A percentile compares a stretch with the other conserved stretches of the same genome.
phyloP scores from a whole-genome alignment of 1,140 invertebrate genomes.

The Aphis craccivora region DNA sequence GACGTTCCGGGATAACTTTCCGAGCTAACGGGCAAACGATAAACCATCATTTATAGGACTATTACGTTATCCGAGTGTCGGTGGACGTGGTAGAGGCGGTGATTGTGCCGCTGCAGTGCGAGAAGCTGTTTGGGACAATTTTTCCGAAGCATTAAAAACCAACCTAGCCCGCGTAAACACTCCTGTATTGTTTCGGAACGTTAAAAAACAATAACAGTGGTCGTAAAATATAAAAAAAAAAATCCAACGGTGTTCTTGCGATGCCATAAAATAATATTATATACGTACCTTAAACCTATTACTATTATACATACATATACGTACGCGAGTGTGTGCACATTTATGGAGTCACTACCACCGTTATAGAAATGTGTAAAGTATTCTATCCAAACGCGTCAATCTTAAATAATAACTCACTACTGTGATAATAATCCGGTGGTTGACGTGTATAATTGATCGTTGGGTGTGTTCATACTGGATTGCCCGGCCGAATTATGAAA shows the following conservation, averaged over 20 bases:
- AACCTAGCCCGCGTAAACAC: slow-evolving; percentile 36
- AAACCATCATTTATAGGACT: slow-evolving; percentile 43
- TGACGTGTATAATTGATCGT: not conserved
- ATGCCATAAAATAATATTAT: slow-evolving; percentile 26
- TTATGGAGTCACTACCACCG: not conserved
- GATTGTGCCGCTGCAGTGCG: not conserved
- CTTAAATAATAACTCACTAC: not conserved
- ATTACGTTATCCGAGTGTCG: slow-evolving; percentile 19
- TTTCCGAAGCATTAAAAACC: slow-evolving; percentile 57
- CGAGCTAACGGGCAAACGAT: slow-evolving; percentile 45
- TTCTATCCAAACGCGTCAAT: not conserved
- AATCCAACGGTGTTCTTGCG: slow-evolving; percentile 20
- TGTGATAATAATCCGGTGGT: not conserved
- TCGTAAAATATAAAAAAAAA: slow-evolving; percentile 53
- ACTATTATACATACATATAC: not conserved
- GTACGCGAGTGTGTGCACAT: not conserved
- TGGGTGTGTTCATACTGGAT: not conserved
- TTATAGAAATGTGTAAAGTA: not conserved
- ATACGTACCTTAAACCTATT: not conserved
- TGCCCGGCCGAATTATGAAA: not conserved
- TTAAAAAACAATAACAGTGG: slow-evolving; percentile 55
- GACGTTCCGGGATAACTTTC: slow-evolving; percentile 25
- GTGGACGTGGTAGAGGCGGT: not conserved
- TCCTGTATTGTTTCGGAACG: slow-evolving; percentile 51
- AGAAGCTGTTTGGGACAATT: slow-evolving; percentile 48